Base-by-base conservation (phyloP, 1,140 invertebrate species). In the Pseudomyrmex sp. region DNA sequence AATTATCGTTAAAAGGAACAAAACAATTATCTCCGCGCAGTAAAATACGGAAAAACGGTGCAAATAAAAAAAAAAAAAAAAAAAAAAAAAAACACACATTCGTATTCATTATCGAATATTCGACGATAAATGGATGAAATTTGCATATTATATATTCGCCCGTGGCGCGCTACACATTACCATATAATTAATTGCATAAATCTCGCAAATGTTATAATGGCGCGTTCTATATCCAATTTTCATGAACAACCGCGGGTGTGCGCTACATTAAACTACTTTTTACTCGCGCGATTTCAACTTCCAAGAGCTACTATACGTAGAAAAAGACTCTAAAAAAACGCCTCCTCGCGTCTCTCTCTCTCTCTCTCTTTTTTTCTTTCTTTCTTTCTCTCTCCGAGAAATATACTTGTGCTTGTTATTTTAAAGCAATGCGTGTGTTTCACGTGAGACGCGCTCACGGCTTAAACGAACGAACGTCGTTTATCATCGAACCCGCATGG, bases 401-500 rank as follows among this genome's bases (percentile, higher is more conserved):
- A n/a, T 48, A 69, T 35, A 35, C 35, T 10, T 26, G 26, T 13
- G 48, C 2, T 48, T 46, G 7, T 59, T 70, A 58, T 35, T 59
- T 59, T 44, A 9, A 26, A 50, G 44, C 54, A 54, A 61, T 12
- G n/a, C 2, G 15, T 48, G n/a, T 72, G 35, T 59, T 35, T 35
- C 35, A 35, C 35, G 35, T 23, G 12, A 13, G 44, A 70, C 44
- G 15, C 46, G 70, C n/a, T 85, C 44, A 13, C 65, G 3, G 35
- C 3, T 59, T 35, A 54, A 56, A 20, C 77, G 35, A 54, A 46
- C 44, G 15, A 80, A 13, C 23, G 26, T n/a, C 61, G 65, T 87
- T 79, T 77, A 88, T 87, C 86, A 87, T 59, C 58, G 66, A 72
- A 61, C 68, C 54, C 74, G 62, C 73, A 66, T 66, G 62, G 26